Percentiles rank a stretch among this genome's conserved stretches.
Conservation (phyloP, 2,113 vertebrate species). For the Burhinus bistriatus region DNA sequence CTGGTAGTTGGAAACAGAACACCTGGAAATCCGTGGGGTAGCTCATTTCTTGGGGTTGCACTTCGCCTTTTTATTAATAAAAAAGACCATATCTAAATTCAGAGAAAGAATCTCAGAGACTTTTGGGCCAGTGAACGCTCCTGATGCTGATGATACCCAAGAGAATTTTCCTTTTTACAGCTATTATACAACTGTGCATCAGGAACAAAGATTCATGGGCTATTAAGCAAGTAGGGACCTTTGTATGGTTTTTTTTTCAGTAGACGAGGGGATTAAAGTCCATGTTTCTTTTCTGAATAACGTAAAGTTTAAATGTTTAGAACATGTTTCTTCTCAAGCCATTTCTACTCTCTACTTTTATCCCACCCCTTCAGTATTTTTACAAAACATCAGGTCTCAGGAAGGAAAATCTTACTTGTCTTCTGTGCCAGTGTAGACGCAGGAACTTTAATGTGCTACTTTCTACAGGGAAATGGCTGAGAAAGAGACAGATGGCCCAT, state of each 20-base stretch:
- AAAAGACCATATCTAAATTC: background rate
- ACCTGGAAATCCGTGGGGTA: background rate
- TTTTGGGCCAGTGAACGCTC: background rate
- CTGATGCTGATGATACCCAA: background rate
- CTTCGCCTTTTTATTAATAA: background rate
- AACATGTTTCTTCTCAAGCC: background rate
- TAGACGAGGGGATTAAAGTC: background rate
- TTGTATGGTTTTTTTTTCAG: background rate
- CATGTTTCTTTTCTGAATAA: background rate
- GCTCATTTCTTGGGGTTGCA: background rate
- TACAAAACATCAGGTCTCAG: background rate
- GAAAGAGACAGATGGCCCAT: constrained; percentile 43
- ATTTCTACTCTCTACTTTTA: background rate
- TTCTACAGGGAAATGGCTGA: background rate
- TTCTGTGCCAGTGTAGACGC: background rate
- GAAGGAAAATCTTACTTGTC: background rate
- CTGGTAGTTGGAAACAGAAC: background rate
- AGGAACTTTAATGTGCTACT: background rate
- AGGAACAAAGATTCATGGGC: background rate
- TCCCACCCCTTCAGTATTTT: background rate
- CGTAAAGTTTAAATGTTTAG: background rate
- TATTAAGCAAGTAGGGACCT: background rate
- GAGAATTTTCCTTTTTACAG: background rate
- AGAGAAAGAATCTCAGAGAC: background rate
- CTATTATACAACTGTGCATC: background rate